Evolutionary conservation across 1,140 invertebrate species (phyloP).

Genomic region (Drosophila bocqueti): DNA sequence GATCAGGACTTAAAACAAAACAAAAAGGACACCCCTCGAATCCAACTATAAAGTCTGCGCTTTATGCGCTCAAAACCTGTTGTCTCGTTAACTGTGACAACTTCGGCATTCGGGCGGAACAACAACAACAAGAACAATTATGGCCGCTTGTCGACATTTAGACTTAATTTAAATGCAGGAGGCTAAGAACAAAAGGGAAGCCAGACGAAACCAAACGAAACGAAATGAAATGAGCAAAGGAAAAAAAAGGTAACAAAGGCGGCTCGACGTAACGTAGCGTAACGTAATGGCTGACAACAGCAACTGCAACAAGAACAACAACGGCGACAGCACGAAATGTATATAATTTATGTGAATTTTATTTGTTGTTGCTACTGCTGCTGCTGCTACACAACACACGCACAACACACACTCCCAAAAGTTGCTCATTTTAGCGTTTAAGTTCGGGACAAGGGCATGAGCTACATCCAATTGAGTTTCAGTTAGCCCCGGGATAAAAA

Average conservation of each 20-base stretch:
- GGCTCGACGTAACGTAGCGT: constrained; percentile 74
- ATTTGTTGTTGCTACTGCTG: constrained; percentile 43
- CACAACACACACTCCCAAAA: constrained; percentile 49
- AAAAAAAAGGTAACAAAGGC: constrained; percentile 62
- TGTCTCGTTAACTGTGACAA: constrained; percentile 52
- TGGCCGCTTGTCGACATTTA: constrained; percentile 76
- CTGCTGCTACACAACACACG: constrained; percentile 1
- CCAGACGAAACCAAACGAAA: constrained; percentile 22
- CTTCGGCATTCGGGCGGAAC: constrained; percentile 44
- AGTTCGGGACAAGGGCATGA: constrained; percentile 75
- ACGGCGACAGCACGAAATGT: constrained; percentile 48
- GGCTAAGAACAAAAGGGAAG: constrained; percentile 38
- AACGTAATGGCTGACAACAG: constrained; percentile 73
- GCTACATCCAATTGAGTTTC: constrained; percentile 77
- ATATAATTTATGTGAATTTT: constrained; percentile 82
- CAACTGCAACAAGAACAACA: constrained; percentile 23
- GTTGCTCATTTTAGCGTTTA: constrained; percentile 78
- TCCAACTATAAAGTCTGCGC: constrained; percentile 30
- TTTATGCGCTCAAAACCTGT: constrained; percentile 44
- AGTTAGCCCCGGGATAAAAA: constrained; percentile 66
- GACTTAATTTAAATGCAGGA: constrained; percentile 82
- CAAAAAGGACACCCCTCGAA: neutral
- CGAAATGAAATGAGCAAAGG: constrained; percentile 9
- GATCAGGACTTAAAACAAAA: constrained; percentile 1
- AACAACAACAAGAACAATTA: constrained; percentile 61